These are phyloP conservation scores for Diplosoma virens DNA, from an alignment of 23 tunicate species.

Conservation along the genomic window DNA sequence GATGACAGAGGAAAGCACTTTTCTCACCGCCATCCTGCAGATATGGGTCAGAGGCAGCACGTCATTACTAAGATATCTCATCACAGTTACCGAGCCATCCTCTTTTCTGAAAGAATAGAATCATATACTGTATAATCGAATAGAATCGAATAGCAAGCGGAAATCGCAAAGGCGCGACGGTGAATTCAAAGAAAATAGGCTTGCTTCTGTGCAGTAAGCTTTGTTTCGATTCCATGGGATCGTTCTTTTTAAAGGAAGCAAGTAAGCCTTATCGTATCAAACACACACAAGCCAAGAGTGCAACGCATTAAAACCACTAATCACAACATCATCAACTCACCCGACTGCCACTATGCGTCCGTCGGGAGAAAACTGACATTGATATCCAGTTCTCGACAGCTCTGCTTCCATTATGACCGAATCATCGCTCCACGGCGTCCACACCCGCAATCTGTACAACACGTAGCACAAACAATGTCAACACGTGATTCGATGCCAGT, in stretches of 20 bases:
- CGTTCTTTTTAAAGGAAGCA: no score
- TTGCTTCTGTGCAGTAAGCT: no score
- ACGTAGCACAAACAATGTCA: not conserved
- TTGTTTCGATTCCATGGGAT: no score
- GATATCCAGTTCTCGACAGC: constrained; percentile 30
- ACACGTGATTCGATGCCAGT: no score
- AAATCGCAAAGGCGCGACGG: not conserved
- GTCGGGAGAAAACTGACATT: constrained; percentile 49
- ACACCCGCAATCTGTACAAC: constrained; percentile 30
- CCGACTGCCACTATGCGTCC: constrained; percentile 43
- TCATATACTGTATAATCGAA: not conserved
- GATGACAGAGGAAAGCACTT: not conserved
- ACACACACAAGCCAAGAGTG: no score
- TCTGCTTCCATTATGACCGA: not conserved
- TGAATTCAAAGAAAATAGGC: not conserved
- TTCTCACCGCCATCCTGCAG: constrained; percentile 46
- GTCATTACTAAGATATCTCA: not conserved
- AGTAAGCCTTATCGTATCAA: no score
- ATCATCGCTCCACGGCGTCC: constrained; percentile 33
- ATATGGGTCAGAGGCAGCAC: constrained; percentile 22
- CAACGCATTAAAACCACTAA: no score
- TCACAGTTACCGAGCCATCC: constrained; percentile 44
- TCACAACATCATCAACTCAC: constrained; percentile 28
- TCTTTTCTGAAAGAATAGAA: constrained; percentile 29
- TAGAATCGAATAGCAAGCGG: not conserved